Evolutionary conservation across 2,888 invertebrate genomes (phyloP), one percentile per base, ranked within the genome.

Genomic region (Netelia virgata): DNA sequence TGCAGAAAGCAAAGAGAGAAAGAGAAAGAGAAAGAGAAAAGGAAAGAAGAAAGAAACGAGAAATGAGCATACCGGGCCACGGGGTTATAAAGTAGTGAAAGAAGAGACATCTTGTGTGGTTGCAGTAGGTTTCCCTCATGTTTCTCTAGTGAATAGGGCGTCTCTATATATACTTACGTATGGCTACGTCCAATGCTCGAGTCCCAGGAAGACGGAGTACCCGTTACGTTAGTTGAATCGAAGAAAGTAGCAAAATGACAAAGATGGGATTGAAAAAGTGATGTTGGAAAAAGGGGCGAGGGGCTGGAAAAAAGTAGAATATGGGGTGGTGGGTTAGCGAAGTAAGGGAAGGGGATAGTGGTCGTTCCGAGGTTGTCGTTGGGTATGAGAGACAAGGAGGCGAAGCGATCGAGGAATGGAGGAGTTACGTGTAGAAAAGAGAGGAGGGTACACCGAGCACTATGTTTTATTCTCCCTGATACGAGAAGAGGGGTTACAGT

Each of bases 211-310:
- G 82, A 83, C 76, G 59, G 75, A 83, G 72, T 76, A 61, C 72
- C 70, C 70, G 59, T 73, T 64, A 36, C 80, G 84, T 82, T 82
- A 75, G 81, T 75, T 84, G 78, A 79, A 84, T 84, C 59, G 84
- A 68, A 66, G 82, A 82, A 84, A 82, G 78, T 70, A 78, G 78
- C 53, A 55, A 57, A 84, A 75, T 75, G 74, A 78, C 78, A 78
- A 75, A 78, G 82, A 84, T 84, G 75, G 66, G 63, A 78, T 66
- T 79, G 80, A 73, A 83, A 75, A 72, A 68, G 64, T 77, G 73
- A 84, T 70, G 66, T 73, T 36, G 10, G 72, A 53, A 28, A 47
- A 63, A 18, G 36, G 36, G 6, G 1, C 36, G 16, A 55, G 63
- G 59, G 23, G 47, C 18, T 50, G 64, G 28, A 47, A 47, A 79